Evolutionary conservation across 2,888 invertebrate species (phyloP), one percentile per base, ranked within the genome.

Genomic region (Tetrapedia diversipes): DNA sequence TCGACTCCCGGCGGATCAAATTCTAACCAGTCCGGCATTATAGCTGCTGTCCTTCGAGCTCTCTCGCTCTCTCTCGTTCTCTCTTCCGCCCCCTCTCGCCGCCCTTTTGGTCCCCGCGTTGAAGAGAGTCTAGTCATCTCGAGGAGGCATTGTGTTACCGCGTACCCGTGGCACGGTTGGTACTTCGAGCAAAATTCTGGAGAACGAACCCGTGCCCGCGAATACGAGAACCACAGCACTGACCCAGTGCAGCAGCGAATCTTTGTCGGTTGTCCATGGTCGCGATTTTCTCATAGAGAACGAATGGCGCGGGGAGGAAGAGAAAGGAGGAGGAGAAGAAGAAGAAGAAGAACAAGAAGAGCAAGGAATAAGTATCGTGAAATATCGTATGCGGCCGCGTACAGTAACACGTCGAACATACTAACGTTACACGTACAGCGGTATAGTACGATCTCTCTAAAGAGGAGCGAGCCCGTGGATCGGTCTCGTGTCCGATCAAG

Each of bases 21-120:
- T 91, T 91, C 90, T 90, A 91, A 90, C 91, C 90, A 90, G 90
- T 90, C 86, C 87, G 84, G 88, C 88, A 89, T 90, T 90, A 89
- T 89, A 90, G 90, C 88, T 81, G 88, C 83, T 90, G 91, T 90
- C 90, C 91, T 90, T 90, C 89, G 84, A 60, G 82, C 80, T 29
- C 54, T 81, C n/a, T n/a, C n/a, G n/a, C n/a, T n/a, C n/a, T n/a
- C n/a, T n/a, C n/a, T n/a, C n/a, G n/a, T n/a, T n/a, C n/a, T 51
- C 85, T 84, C 86, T 86, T 82, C 85, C 81, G 81, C 80, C 84
- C 83, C 77, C 72, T 73, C 77, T 72, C 77, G 69, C 53, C 72
- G 59, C 70, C 81, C 81, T 84, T 82, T 82, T 79, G 80, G 81
- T 84, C 79, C 68, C 73, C 69, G 74, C 68, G 79, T 80, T 80